phyloP scores from a whole-genome alignment of 1,140 invertebrate species.

The Lanistes nyassanus region DNA sequence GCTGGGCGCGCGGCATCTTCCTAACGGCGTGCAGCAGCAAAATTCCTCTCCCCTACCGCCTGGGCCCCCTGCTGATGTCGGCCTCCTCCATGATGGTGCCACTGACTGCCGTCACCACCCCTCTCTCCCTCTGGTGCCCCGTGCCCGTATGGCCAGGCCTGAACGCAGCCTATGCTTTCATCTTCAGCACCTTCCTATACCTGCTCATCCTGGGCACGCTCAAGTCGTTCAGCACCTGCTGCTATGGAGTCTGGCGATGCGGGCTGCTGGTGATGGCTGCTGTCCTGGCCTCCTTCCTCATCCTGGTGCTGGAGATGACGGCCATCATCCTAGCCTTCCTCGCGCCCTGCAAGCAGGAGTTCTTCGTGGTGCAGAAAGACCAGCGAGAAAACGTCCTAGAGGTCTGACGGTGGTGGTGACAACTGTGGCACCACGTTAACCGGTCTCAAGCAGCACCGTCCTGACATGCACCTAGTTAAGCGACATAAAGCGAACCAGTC shows the following conservation, averaged over 20 bases:
- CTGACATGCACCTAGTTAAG: too few relatives aligned
- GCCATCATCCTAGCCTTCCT: conserved; percentile 89
- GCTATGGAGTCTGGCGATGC: conserved; percentile 84
- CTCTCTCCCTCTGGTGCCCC: conserved; percentile 85
- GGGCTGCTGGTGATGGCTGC: conserved; percentile 84
- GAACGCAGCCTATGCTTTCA: conserved; percentile 88
- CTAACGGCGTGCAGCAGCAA: conserved; percentile 90
- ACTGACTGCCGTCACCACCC: conserved; percentile 86
- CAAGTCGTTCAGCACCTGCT: conserved; percentile 90
- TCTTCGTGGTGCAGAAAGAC: conserved; percentile 95
- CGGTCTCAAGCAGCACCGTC: too few relatives aligned
- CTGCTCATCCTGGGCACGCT: conserved; percentile 97
- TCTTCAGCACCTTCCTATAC: conserved; percentile 90
- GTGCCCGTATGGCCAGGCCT: conserved; percentile 81
- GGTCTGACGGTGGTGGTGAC: too few relatives aligned
- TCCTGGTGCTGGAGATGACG: conserved; percentile 92
- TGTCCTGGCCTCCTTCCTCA: conserved; percentile 88
- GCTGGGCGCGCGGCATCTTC: conserved; percentile 96
- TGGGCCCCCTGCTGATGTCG: conserved; percentile 88
- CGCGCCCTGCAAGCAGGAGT: conserved; percentile 84
- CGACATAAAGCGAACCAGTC: too few relatives aligned
- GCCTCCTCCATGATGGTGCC: conserved; percentile 97
- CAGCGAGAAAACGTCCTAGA: not conserved
- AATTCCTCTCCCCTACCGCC: conserved; percentile 86
- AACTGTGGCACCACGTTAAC: too few relatives aligned